Base-by-base conservation (phyloP, 2,797 vertebrate genomes). In the Gouania willdenowi region DNA sequence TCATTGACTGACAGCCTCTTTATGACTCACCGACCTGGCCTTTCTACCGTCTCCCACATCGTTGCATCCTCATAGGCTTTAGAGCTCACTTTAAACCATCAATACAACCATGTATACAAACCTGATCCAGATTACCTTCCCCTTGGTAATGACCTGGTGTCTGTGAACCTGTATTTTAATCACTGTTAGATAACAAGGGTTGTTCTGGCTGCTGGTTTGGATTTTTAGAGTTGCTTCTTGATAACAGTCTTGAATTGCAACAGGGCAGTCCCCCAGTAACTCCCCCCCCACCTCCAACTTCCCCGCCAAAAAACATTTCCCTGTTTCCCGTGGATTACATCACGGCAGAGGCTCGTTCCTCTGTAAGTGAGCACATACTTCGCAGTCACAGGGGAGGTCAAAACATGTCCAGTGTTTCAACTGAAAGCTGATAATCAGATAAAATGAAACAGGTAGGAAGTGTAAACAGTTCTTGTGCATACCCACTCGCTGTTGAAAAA, bases 281-380 rank as follows among this genome's bases (percentile, higher is more conserved):
- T 28, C 34, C n/a, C 33, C 54, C 7, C 21, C 21, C 21, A 10
- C 10, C 10, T 10, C 10, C 10, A 10, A 10, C 10, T 10, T 10
- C 10, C 10, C n/a, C n/a, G n/a, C n/a, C n/a, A n/a, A n/a, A n/a
- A n/a, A n/a, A n/a, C n/a, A n/a, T n/a, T n/a, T n/a, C n/a, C n/a
- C n/a, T n/a, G n/a, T n/a, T n/a, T 84, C 43, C 44, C 60, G 48
- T 7, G 63, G 22, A 79, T 88, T 88, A 84, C 88, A 85, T 89
- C 87, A 90, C 71, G 39, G 53, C 55, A 66, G 71, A 65, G 56
- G 71, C 61, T 68, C 60, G 40, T 72, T 67, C 49, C 68, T 75
- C 64, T 77, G 64, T 85, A 79, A 84, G 70, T 78, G 75, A 79
- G 84, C 75, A 73, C 79, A 89, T 85, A 84, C 66, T 72, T 74